Evolutionary conservation across 2,888 invertebrate species (phyloP).

Genomic region (Bellardia bayeri): DNA sequence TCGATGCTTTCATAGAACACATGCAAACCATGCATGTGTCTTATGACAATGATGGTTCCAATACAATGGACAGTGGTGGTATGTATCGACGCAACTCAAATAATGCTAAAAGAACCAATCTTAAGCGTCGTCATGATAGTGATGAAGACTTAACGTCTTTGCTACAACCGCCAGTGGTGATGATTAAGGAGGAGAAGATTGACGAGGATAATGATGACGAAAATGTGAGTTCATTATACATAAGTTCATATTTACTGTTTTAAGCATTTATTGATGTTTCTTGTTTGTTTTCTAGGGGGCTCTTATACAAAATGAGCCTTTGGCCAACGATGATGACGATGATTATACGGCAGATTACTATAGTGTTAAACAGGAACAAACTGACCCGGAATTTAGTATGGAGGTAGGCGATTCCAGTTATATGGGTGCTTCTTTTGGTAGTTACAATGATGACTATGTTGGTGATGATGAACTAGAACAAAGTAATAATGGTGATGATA

Average conservation of each 20-base stretch:
- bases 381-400: slow-evolving; percentile 76
- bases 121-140: slow-evolving; percentile 73
- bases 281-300: slow-evolving; percentile 42
- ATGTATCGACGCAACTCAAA: slow-evolving; percentile 26
- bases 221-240: slow-evolving; percentile 18
- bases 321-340: slow-evolving; percentile 67
- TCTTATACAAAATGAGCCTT: slow-evolving; percentile 65
- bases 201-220: slow-evolving; percentile 68
- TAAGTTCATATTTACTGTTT: background rate
- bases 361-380: slow-evolving; percentile 77
- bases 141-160: slow-evolving; percentile 79
- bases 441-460: slow-evolving; percentile 71
- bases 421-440: slow-evolving; percentile 69
- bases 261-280: background rate
- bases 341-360: slow-evolving; percentile 63
- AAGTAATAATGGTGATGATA: slow-evolving; percentile 69
- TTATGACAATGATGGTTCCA: slow-evolving; percentile 63
- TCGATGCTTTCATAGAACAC: slow-evolving; percentile 81
- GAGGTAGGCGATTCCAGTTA: slow-evolving; percentile 68
- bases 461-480: slow-evolving; percentile 75
- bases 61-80: slow-evolving; percentile 10
- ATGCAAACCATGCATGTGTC: slow-evolving; percentile 80
- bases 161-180: slow-evolving; percentile 80
- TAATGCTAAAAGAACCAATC: slow-evolving; percentile 54
- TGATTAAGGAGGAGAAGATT: slow-evolving; percentile 76